These are phyloP conservation scores for Sternotherus odoratus DNA, from an alignment of 2,797 vertebrate genomes.

Conservation along the genomic window DNA sequence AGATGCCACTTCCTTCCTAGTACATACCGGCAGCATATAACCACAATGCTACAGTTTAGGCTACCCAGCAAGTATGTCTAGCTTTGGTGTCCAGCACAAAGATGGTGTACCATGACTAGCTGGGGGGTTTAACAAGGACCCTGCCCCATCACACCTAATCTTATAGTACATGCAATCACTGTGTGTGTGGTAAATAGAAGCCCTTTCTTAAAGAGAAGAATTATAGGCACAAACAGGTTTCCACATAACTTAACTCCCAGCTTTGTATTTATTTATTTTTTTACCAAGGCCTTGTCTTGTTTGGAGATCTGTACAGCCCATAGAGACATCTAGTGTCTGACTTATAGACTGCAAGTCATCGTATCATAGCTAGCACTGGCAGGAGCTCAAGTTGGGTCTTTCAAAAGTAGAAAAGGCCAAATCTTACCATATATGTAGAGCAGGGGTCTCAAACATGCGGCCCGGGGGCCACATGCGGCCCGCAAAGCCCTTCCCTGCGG, in stretches of 20 bases:
- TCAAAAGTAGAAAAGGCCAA: not conserved
- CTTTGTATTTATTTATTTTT: not conserved
- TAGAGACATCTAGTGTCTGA: not conserved
- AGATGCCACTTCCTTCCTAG: not conserved
- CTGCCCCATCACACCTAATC: not conserved
- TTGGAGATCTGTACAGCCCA: not conserved
- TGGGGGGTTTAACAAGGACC: not conserved
- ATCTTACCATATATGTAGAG: not conserved
- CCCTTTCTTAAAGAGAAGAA: not conserved
- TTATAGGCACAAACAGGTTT: not conserved
- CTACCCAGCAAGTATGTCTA: fast-evolving
- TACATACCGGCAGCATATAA: not conserved
- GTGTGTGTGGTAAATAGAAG: not conserved
- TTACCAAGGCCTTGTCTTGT: not conserved
- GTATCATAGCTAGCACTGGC: fast-evolving
- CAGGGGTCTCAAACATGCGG: too few species aligned
- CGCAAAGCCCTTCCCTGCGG: too few species aligned
- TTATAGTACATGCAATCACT: not conserved
- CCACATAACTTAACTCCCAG: not conserved
- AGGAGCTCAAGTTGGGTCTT: not conserved
- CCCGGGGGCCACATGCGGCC: too few species aligned
- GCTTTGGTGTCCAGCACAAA: not conserved
- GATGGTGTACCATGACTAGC: not conserved
- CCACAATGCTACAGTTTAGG: not conserved
- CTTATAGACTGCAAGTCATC: fast-evolving